phyloP scores from a whole-genome alignment of 2,113 vertebrate genomes.

The Noctilio leporinus region DNA sequence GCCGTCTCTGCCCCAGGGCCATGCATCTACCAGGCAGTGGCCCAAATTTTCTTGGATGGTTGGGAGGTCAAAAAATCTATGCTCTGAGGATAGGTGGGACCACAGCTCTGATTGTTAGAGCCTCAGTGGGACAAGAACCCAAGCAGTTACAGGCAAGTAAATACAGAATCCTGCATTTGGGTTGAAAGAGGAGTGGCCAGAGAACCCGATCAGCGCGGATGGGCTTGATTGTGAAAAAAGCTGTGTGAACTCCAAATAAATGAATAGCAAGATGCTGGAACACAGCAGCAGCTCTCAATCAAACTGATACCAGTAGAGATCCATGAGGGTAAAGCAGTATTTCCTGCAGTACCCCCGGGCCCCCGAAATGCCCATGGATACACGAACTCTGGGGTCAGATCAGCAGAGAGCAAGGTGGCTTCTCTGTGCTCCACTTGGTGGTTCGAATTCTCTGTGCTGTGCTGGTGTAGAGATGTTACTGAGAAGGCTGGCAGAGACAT shows the following conservation, averaged over 20 bases:
- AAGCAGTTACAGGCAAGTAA: too few species aligned
- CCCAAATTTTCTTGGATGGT: not conserved
- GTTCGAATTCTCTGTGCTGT: fast-evolving
- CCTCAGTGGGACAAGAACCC: not conserved
- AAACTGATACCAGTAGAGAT: fast-evolving
- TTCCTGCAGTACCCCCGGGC: not conserved
- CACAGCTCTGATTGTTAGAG: not conserved
- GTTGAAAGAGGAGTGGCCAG: not conserved
- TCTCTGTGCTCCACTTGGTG: not conserved
- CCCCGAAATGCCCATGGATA: not conserved
- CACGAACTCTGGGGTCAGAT: not conserved
- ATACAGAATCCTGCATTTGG: not conserved
- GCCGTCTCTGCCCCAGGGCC: fast-evolving
- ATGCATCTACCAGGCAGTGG: not conserved
- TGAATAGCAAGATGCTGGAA: not conserved
- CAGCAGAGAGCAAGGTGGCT: not conserved
- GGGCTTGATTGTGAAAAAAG: too few species aligned
- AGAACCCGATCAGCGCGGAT: fast-evolving
- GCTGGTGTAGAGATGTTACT: fast-evolving
- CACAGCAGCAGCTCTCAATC: fast-evolving
- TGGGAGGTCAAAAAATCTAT: not conserved
- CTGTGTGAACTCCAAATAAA: too few species aligned
- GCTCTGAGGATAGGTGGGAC: not conserved
- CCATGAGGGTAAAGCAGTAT: not conserved
- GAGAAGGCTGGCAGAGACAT: not conserved